Conservation (phyloP, 1,140 invertebrate species). For the Drosophila subpulchrella region DNA sequence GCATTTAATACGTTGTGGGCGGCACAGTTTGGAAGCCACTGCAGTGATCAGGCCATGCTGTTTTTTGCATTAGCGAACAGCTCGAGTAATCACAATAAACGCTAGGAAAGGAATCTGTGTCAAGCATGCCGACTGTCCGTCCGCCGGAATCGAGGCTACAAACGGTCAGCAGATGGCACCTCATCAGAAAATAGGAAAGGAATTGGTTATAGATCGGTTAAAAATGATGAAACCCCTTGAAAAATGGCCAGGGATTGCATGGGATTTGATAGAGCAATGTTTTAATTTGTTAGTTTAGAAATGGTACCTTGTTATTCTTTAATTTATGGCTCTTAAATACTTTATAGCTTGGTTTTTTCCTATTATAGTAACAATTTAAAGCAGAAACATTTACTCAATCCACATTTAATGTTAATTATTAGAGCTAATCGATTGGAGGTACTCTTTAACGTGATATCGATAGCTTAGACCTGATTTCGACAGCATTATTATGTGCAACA, state of each 20-base stretch:
- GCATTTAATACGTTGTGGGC: conserved; percentile 34
- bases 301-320: too few species aligned
- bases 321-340: too few species aligned
- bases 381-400: too few species aligned
- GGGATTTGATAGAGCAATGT: too few species aligned
- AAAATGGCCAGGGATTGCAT: too few species aligned
- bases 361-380: too few species aligned
- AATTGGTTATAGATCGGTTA: neutral
- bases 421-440: conserved; percentile 1
- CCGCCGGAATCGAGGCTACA: conserved; percentile 3
- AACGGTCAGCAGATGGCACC: conserved; percentile 14
- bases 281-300: neutral
- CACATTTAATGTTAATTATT: neutral
- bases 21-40: conserved; percentile 52
- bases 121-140: conserved; percentile 41
- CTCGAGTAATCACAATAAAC: conserved; percentile 61
- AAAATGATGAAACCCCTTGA: neutral
- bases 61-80: conserved; percentile 26
- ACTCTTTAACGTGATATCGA: conserved; percentile 13
- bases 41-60: conserved; percentile 24
- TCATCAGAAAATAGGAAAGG: neutral
- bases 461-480: conserved; percentile 9
- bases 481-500: conserved; percentile 39
- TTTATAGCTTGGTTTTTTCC: too few species aligned
- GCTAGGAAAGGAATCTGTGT: conserved; percentile 58